Evolutionary conservation across 2,888 invertebrate species (phyloP).

Genomic region (Gibbula magus): DNA sequence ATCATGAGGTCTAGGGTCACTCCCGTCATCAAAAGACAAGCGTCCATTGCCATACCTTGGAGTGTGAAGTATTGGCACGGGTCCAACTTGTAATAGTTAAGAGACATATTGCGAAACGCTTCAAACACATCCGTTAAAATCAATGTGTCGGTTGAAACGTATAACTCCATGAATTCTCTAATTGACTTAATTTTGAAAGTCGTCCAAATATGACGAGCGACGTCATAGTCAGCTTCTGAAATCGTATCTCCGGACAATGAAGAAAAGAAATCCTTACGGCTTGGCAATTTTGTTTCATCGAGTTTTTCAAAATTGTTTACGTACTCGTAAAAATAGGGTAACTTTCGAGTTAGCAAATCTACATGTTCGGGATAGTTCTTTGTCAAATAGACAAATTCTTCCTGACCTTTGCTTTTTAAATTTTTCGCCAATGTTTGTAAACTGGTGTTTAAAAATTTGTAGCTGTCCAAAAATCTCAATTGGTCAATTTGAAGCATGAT

Average conservation of each 20-base stretch:
- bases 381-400: not conserved
- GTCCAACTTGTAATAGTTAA: not conserved
- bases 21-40: not conserved
- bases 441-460: too few species aligned
- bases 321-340: not conserved
- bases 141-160: not conserved
- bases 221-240: too few species aligned
- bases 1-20: not conserved
- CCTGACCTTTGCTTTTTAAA: not conserved
- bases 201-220: too few species aligned
- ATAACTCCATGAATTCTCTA: not conserved
- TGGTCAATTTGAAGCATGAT: not conserved
- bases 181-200: too few species aligned
- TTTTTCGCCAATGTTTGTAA: not conserved
- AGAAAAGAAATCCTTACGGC: too few species aligned
- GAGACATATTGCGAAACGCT: not conserved
- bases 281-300: too few species aligned
- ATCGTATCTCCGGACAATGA: too few species aligned
- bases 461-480: not conserved
- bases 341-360: not conserved
- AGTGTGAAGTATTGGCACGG: not conserved
- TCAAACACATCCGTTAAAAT: not conserved
- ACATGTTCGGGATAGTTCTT: not conserved
- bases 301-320: too few species aligned
- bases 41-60: not conserved